Conservation (phyloP, 1,140 invertebrate species). For the Bombus soroeensis region DNA sequence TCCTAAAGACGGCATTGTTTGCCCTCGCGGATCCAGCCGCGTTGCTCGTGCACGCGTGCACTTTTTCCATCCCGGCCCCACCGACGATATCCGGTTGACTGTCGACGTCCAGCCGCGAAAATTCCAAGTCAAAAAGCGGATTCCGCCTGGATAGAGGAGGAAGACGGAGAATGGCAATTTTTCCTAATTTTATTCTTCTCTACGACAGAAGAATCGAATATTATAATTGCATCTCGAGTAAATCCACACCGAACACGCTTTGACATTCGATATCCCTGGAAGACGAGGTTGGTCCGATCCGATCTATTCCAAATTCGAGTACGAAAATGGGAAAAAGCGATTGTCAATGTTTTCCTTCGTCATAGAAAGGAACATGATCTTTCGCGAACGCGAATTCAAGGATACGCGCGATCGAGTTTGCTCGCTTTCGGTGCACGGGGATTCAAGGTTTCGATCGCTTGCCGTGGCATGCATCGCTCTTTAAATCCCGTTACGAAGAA, state of each 20-base stretch:
- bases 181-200: too few relatives aligned
- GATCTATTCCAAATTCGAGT: not conserved
- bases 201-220: accelerated
- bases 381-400: not conserved
- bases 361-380: not conserved
- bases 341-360: not conserved
- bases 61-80: too few relatives aligned
- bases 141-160: too few relatives aligned
- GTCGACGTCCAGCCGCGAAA: not conserved
- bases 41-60: constrained; percentile 2
- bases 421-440: not conserved
- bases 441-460: constrained; percentile 38
- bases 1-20: constrained; percentile 52
- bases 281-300: too few relatives aligned
- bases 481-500: constrained; percentile 61
- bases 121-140: accelerated
- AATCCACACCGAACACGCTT: too few relatives aligned
- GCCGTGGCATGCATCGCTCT: constrained; percentile 27
- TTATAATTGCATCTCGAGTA: accelerated
- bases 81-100: not conserved
- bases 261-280: not conserved
- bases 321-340: not conserved
- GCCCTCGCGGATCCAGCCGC: constrained; percentile 31
- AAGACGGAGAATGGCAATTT: too few relatives aligned
- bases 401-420: not conserved